A percentile compares a stretch with the other conserved stretches of the same genome.
Conservation (phyloP, 2,888 invertebrate species). For the Agrilus biguttatus region DNA sequence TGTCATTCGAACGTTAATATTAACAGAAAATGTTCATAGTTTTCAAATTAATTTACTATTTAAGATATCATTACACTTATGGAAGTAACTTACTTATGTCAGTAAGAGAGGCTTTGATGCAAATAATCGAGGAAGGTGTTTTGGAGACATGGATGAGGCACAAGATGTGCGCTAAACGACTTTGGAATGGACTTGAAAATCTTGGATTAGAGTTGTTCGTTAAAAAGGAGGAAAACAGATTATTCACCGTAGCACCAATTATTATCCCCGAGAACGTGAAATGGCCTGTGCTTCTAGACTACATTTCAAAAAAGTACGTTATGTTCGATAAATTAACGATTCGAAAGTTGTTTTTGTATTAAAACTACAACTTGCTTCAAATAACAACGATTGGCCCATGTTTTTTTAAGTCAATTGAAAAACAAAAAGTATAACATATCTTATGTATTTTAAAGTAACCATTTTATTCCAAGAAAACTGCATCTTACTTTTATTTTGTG, state of each 20-base stretch:
- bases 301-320: conserved; percentile 12
- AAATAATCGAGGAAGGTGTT: conserved; percentile 54
- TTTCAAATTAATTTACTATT: background rate
- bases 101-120: conserved; percentile 57
- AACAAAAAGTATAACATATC: no score
- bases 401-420: no score
- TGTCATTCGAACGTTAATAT: no score
- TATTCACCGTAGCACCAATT: conserved; percentile 50
- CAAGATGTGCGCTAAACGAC: conserved; percentile 39
- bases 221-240: conserved; percentile 43
- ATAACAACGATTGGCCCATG: no score
- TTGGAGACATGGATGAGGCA: conserved; percentile 54
- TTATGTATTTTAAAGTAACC: no score
- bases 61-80: conserved; percentile 71
- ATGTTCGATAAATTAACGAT: background rate
- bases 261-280: conserved; percentile 46
- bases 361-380: no score
- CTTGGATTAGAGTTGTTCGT: conserved; percentile 55
- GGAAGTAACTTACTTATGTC: conserved; percentile 62
- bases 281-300: conserved; percentile 29
- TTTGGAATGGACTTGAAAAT: conserved; percentile 48
- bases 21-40: background rate
- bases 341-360: no score
- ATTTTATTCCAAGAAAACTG: no score
- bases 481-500: no score